Base-by-base conservation (phyloP, 2,113 vertebrate genomes). In the Hiodon alosoides region DNA sequence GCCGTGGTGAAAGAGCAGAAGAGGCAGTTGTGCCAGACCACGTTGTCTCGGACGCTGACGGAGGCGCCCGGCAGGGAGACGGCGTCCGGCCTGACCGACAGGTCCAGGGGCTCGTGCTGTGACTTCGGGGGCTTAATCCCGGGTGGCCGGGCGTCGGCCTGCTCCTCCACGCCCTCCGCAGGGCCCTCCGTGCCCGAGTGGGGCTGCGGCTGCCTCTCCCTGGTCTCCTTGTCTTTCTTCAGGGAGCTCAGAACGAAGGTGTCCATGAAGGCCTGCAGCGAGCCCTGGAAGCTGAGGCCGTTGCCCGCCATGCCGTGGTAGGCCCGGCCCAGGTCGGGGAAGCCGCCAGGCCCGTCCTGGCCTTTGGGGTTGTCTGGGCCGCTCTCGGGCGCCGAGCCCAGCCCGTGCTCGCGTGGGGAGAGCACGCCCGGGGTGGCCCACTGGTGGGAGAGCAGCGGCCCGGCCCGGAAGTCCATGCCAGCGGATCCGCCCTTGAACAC, bases 241-340 rank as follows among this genome's bases (percentile, higher is more conserved):
- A 98, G 87, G 79, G 95, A 96, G 86, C 88, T 92, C 67, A 97
- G 90, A 79, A 98, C 96, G 77, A 98, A 98, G 85, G 81, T 98
- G 91, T 99, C 97, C 96, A 99, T 97, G 86, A 99, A 98, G 13
- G 97, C 95, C 78, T 98, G 97, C 77, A 99, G 89, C 80, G 97
- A 97, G 73, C 97, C 96, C 88, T 98, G 97, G 74, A 98, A 98
- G 82, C 94, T 96, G 78, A 96, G 94, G 4, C 96, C 97, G 0
- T 99, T 98, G 78, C 94, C 93, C 79, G 95, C 90, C 79, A 96
- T 93, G 83, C 88, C 96, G 83, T 96, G 96, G 85, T 98, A 98
- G 74, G 95, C 93, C 83, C 95, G 91, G 71, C 95, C 94, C 0
- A 96, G 88, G 72, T 98, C 97, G 0, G 96, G 94, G 86, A 96